phyloP scores from a whole-genome alignment of 2,113 vertebrate genomes.

The Aldabrachelys gigantea region DNA sequence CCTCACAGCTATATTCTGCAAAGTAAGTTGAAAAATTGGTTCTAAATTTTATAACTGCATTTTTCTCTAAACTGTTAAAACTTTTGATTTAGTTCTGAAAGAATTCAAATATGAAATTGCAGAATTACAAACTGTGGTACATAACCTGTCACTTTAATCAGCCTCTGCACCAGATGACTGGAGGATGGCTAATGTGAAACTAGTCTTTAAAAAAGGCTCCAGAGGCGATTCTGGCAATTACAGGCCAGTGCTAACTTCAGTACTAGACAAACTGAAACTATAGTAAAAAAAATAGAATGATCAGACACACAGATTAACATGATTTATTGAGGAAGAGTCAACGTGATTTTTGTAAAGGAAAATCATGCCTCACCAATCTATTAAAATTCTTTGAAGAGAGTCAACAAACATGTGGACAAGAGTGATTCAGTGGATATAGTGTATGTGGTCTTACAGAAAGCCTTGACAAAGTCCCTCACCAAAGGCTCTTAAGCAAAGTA shows the following conservation, averaged over 20 bases:
- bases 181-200: neutral
- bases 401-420: neutral
- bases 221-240: neutral
- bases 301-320: neutral
- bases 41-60: slow-evolving; percentile 18
- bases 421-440: neutral
- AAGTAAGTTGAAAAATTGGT: slow-evolving; percentile 81
- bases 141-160: neutral
- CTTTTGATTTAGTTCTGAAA: neutral
- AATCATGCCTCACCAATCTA: neutral
- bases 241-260: neutral
- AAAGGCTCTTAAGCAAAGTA: neutral
- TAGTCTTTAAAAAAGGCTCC: neutral
- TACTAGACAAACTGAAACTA: neutral
- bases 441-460: neutral
- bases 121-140: neutral
- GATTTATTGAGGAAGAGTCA: neutral
- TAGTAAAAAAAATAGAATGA: neutral
- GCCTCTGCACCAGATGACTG: neutral
- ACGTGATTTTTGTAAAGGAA: neutral
- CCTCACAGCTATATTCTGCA: slow-evolving; percentile 86
- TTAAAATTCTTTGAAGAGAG: neutral
- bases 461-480: neutral
- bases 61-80: neutral
- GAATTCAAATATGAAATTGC: neutral